These are phyloP conservation scores for Grantiella picta DNA, from an alignment of 2,113 vertebrate genomes.

Conservation along the genomic window DNA sequence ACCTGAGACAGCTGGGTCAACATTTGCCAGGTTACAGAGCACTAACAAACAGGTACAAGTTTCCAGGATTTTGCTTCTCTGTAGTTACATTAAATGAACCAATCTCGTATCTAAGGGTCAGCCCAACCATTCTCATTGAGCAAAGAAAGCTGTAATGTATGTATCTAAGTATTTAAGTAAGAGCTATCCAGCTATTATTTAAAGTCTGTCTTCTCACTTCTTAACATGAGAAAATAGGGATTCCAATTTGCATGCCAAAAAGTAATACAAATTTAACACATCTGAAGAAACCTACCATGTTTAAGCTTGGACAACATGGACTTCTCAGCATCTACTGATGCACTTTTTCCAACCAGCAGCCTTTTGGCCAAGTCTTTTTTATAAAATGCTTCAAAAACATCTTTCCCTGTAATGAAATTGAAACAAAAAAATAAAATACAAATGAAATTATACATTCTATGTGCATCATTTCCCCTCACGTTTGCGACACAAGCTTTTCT, in stretches of 20 bases:
- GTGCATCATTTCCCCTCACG: background rate
- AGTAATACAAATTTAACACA: background rate
- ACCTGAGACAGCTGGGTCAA: background rate
- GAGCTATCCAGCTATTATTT: background rate
- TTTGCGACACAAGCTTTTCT: background rate
- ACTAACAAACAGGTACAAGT: background rate
- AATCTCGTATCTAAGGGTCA: background rate
- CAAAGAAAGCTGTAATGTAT: background rate
- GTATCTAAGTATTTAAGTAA: background rate
- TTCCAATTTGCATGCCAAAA: background rate
- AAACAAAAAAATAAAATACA: background rate
- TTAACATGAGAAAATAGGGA: background rate
- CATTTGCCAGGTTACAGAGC: background rate
- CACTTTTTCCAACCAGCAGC: constrained; percentile 82
- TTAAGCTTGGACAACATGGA: constrained; percentile 86
- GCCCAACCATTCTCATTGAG: background rate
- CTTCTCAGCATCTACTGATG: constrained; percentile 83
- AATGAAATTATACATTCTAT: background rate
- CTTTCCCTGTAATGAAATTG: constrained; percentile 71
- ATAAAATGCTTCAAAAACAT: constrained; percentile 85
- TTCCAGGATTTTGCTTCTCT: background rate
- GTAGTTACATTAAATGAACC: background rate
- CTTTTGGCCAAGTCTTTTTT: constrained; percentile 85
- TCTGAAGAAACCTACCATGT: constrained; percentile 67
- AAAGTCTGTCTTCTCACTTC: background rate